phyloP scores from a whole-genome alignment of 1,140 invertebrate species.

The Armadillidium nasatum region DNA sequence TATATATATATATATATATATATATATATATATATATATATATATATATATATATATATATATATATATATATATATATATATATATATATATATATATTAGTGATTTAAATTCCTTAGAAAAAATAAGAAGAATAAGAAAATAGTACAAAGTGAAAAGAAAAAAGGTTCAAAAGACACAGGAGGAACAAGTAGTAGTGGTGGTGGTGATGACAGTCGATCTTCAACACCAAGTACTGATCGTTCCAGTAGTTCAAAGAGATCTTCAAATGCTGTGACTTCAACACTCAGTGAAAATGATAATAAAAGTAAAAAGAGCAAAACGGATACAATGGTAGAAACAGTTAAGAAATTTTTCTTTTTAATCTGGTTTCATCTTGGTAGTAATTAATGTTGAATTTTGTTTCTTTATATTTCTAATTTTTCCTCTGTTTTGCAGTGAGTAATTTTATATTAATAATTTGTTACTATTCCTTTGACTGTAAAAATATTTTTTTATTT shows the following conservation, averaged over 20 bases:
- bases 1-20: too few relatives aligned
- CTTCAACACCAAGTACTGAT: constrained; percentile 23
- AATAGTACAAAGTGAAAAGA: neutral
- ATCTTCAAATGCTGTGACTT: neutral
- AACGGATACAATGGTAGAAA: constrained; percentile 21
- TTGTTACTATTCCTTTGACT: too few relatives aligned
- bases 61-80: constrained; percentile 10
- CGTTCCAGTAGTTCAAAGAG: neutral
- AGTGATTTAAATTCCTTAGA: too few relatives aligned
- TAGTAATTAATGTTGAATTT: too few relatives aligned
- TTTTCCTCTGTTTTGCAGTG: too few relatives aligned
- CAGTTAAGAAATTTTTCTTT: too few relatives aligned
- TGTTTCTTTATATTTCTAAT: too few relatives aligned
- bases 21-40: too few relatives aligned
- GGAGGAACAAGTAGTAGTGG: constrained; percentile 7
- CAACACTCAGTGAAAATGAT: neutral
- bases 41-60: constrained; percentile 11
- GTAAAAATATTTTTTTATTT: too few relatives aligned
- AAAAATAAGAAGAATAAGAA: constrained; percentile 9
- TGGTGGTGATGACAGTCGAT: constrained; percentile 25
- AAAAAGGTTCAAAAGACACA: neutral
- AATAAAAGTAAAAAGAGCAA: constrained; percentile 22
- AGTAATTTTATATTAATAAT: too few relatives aligned
- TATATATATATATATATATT: constrained; percentile 15
- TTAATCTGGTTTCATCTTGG: too few relatives aligned